Evolutionary conservation across 2,113 vertebrate genomes (phyloP).

Genomic region (Pomatostomus ruficeps): DNA sequence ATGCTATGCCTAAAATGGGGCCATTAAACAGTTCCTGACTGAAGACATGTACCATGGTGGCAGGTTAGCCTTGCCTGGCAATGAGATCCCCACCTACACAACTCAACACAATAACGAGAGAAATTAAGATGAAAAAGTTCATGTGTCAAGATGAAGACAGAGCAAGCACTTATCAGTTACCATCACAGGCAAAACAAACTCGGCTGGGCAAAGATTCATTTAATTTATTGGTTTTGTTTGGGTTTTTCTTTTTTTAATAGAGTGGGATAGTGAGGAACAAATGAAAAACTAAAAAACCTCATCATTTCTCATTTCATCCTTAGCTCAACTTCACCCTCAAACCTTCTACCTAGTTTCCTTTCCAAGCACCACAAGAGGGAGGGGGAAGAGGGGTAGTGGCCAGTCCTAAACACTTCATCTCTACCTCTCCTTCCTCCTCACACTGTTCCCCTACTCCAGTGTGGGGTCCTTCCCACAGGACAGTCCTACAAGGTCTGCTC

Average conservation of each 20-base stretch:
- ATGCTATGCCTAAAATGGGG: not conserved
- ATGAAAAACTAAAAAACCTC: not conserved
- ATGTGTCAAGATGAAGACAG: not conserved
- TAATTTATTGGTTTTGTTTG: not conserved
- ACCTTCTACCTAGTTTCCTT: not conserved
- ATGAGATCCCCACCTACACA: fast-evolving
- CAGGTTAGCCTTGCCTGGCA: not conserved
- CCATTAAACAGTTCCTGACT: not conserved
- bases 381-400: fast-evolving
- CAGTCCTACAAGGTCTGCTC: not conserved
- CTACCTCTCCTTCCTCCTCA: not conserved
- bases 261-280: not conserved
- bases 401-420: not conserved
- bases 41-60: not conserved
- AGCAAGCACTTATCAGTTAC: not conserved
- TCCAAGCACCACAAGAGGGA: fast-evolving
- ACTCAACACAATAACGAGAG: not conserved
- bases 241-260: not conserved
- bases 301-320: not conserved
- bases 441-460: not conserved
- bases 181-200: not conserved
- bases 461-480: not conserved
- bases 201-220: not conserved
- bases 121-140: not conserved
- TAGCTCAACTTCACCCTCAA: not conserved